Percentiles rank a stretch among this genome's conserved stretches.
phyloP scores from a whole-genome alignment of 2,113 vertebrate species.

The Dendrocopos noguchii region DNA sequence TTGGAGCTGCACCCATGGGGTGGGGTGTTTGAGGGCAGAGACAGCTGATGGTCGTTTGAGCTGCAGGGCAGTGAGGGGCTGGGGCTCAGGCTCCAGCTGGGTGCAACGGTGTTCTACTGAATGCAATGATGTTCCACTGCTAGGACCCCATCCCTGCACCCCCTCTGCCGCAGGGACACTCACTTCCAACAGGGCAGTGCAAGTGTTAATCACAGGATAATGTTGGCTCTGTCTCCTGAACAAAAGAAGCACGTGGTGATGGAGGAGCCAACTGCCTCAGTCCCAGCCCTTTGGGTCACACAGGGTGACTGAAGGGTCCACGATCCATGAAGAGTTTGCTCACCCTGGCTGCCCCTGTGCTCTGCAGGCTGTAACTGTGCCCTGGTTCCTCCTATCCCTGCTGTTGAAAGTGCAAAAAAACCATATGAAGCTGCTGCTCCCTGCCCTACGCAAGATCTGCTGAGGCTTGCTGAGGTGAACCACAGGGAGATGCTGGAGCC shows the following conservation, averaged over 20 bases:
- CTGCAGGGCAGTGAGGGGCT: not conserved
- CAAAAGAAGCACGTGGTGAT: not conserved
- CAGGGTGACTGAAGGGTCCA: rapidly evolving
- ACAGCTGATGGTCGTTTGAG: not conserved
- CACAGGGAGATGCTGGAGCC: not conserved
- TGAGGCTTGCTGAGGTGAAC: rapidly evolving
- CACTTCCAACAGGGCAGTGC: rapidly evolving
- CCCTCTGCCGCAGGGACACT: not conserved
- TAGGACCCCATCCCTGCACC: no score
- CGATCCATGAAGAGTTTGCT: rapidly evolving
- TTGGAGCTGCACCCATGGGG: rapidly evolving
- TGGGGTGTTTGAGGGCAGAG: not conserved
- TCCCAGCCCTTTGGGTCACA: rapidly evolving
- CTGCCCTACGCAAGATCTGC: not conserved
- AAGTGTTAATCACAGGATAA: rapidly evolving
- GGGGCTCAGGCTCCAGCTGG: not conserved
- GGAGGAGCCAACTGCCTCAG: not conserved
- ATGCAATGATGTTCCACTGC: not conserved
- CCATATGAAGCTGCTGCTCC: not conserved
- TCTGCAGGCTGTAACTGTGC: not conserved
- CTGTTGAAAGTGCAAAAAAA: not conserved
- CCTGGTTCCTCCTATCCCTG: rapidly evolving
- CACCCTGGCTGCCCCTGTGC: not conserved
- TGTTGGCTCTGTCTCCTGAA: not conserved
- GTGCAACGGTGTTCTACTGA: not conserved